Evolutionary conservation across 2,888 invertebrate species (phyloP), one percentile per base, ranked within the genome.

Genomic region (Isoperla grammatica): DNA sequence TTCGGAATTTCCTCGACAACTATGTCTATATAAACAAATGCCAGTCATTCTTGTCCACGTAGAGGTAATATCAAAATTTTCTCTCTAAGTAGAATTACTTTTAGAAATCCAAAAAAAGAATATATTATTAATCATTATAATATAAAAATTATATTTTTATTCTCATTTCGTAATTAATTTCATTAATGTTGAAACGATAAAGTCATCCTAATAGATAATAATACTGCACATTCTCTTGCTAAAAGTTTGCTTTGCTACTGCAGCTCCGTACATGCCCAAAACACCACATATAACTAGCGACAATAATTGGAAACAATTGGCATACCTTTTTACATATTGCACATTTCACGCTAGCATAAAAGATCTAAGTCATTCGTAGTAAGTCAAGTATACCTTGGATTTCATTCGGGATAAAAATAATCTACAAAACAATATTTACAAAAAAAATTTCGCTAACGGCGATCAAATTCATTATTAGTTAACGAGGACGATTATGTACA

Each of bases 161-260:
- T 40, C 15, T 13, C 15, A 40, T 40, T 40, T 40, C 42, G 42
- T 40, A 40, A 40, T 40, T 40, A 40, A 40, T 40, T 40, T 13
- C 15, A 40, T 40, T 40, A 40, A 40, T 40, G 11, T 13, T 40
- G n/a, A 15, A 40, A 40, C 29, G 29, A 40, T 40, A 40, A 43
- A 53, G 53, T 53, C 23, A 29, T 40, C 43, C 60, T 60, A 60
- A 56, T 20, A 56, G 13, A 20, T 60, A 60, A 60, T 60, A 60
- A 60, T 60, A 60, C 60, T 60, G 60, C 50, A 35, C n/a, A n/a
- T n/a, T 39, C 23, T 57, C 49, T 50, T 40, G 35, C 13, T 40
- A 23, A 29, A 29, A 37, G 15, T 46, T 23, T 43, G 29, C 56
- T 35, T 56, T 60, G 60, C 60, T 56, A 56, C 60, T 60, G 60